Evolutionary conservation across 2,797 vertebrate species (phyloP), one percentile per base, ranked within the genome.

Genomic region (Betta splendens): DNA sequence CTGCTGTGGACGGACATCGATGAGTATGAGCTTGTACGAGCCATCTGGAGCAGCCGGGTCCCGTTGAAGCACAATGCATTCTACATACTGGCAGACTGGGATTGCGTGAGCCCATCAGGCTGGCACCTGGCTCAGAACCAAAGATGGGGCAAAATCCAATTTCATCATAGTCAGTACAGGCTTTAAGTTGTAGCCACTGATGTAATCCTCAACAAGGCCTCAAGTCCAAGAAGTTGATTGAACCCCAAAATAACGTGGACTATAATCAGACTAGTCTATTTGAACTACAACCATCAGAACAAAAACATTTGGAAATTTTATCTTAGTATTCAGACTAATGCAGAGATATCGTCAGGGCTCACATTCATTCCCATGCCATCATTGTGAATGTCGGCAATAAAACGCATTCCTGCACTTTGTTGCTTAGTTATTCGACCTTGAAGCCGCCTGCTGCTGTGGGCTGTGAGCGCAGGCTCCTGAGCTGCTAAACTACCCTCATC

Each of bases 61-160:
- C 16, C 5, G 16, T 33, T 52, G 40, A 59, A 52, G 16, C 5
- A 3, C 15, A 16, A 29, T 3, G 15, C 3, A 29, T 45, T 3
- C 26, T 39, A 20, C 13, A 9, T 45, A 22, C 46, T n/a, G 9
- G 31, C 21, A 36, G 43, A 72, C 64, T 53, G 49, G 33, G 37
- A 50, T 80, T 74, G 60, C 23, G 21, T 63, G 51, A 70, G 37
- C 31, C 54, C 18, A 33, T 63, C 52, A 60, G 42, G n/a, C 25
- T 35, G 33, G n/a, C 33, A 35, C 7, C 21, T 28, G 54, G 29
- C 58, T 38, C 38, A 8, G 16, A 51, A 21, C 42, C 52, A 40
- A 11, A 18, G 40, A 66, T 23, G 20, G 12, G 16, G 25, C 47
- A 22, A 39, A 78, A 58, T 71, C 44, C 44, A 64, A 47, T 54